Percentiles rank a stretch among this genome's conserved stretches.
Evolutionary conservation across 2,797 vertebrate genomes (phyloP).

Genomic region (Tolypeutes matacus): DNA sequence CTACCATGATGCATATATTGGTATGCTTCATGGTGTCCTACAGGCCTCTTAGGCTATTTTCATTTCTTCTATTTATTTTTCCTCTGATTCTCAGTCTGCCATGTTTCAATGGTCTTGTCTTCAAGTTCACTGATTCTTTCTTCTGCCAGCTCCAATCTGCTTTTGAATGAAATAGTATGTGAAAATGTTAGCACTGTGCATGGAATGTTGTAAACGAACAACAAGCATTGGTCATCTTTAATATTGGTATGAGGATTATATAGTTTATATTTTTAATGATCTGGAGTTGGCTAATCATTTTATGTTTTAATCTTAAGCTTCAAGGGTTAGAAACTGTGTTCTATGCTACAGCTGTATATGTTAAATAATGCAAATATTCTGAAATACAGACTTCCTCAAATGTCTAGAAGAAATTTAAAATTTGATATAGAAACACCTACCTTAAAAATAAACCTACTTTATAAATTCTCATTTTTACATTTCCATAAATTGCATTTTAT

Average conservation of each 20-base stretch:
- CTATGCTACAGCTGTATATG: neutral
- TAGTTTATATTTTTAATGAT: neutral
- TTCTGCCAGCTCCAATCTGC: too few species aligned
- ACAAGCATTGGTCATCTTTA: neutral
- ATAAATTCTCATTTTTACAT: neutral
- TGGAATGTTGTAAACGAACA: neutral
- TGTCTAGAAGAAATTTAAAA: neutral
- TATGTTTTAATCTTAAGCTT: neutral
- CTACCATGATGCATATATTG: too few species aligned
- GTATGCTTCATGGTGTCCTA: too few species aligned
- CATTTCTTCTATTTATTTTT: too few species aligned
- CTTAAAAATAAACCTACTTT: conserved; percentile 6
- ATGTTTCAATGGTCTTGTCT: too few species aligned
- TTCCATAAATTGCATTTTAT: conserved; percentile 1
- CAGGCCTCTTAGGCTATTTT: too few species aligned
- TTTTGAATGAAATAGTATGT: neutral
- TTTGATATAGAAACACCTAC: neutral
- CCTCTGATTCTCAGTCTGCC: too few species aligned
- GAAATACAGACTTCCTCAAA: neutral
- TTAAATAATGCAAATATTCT: neutral
- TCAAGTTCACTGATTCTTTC: too few species aligned
- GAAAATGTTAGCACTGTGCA: neutral
- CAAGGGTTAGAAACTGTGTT: neutral
- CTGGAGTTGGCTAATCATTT: neutral
- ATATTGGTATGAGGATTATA: neutral